These are phyloP conservation scores for Myrmophylax atrothorax DNA, from an alignment of 2,113 vertebrate genomes.

Conservation along the genomic window DNA sequence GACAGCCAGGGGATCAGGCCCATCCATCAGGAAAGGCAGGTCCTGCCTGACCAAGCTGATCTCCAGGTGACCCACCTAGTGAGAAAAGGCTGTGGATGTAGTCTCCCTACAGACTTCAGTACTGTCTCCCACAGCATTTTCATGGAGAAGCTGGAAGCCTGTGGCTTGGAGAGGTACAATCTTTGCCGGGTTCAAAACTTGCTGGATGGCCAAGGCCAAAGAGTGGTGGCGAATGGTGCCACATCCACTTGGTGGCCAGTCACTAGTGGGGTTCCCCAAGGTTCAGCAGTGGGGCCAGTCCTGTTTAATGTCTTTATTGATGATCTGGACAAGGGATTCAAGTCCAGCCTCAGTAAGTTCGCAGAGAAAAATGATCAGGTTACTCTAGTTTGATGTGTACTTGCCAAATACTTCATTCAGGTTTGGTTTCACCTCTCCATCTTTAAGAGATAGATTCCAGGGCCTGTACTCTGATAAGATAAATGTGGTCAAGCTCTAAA, in stretches of 20 bases:
- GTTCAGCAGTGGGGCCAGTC: not conserved
- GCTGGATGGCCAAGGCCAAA: not conserved
- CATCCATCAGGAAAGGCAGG: not conserved
- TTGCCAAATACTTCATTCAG: not conserved
- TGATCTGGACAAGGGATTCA: not conserved
- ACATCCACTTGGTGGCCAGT: accelerated
- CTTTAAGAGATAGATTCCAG: not conserved
- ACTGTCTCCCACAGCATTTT: not conserved
- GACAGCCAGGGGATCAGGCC: not conserved
- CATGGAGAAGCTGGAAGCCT: not conserved
- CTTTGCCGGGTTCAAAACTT: not conserved
- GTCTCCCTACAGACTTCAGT: not conserved
- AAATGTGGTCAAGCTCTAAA: not conserved
- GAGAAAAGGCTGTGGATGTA: not conserved
- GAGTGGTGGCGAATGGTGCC: not conserved
- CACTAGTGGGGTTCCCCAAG: too few relatives aligned
- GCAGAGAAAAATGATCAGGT: not conserved
- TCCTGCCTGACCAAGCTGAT: not conserved
- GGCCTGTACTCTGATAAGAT: not conserved
- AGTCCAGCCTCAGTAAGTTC: not conserved
- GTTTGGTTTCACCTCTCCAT: not conserved
- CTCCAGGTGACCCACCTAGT: not conserved
- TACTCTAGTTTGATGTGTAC: not conserved
- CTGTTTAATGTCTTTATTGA: not conserved
- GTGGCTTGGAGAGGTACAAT: not conserved